Conservation (phyloP, 2,888 invertebrate genomes). For the Tipula confusa region DNA sequence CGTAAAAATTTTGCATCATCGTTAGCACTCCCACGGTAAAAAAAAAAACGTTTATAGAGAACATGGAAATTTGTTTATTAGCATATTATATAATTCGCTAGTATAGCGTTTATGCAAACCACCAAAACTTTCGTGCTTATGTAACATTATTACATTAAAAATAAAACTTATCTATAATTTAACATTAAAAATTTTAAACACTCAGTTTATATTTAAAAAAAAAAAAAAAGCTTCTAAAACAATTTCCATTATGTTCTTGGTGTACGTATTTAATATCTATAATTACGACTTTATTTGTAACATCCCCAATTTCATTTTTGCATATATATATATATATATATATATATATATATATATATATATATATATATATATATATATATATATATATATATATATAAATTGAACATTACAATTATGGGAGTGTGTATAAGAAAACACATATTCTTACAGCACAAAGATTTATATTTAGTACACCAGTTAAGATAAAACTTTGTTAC, state of each 20-base stretch:
- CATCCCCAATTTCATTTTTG: slow-evolving; percentile 13
- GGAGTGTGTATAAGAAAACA: not conserved
- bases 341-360: no score
- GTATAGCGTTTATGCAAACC: not conserved
- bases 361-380: no score
- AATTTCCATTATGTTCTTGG: not conserved
- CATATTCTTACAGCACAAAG: not conserved
- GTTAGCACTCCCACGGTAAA: not conserved
- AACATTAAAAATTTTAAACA: not conserved
- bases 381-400: no score
- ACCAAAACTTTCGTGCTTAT: not conserved
- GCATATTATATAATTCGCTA: not conserved
- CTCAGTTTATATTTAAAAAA: not conserved
- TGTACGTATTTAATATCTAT: not conserved
- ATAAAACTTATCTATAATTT: not conserved
- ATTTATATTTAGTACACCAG: slow-evolving; percentile 7
- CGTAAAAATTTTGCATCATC: not conserved
- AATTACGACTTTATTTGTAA: slow-evolving; percentile 6
- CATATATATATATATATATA: no score
- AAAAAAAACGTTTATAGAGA: not conserved
- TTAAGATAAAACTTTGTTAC: not conserved
- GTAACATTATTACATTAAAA: not conserved
- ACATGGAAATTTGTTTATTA: not conserved
- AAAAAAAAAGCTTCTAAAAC: not conserved
- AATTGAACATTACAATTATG: not conserved